Conservation (phyloP, 30 jellyfish, hydroid and myxozoan genomes). For the Aurelia sp. region DNA sequence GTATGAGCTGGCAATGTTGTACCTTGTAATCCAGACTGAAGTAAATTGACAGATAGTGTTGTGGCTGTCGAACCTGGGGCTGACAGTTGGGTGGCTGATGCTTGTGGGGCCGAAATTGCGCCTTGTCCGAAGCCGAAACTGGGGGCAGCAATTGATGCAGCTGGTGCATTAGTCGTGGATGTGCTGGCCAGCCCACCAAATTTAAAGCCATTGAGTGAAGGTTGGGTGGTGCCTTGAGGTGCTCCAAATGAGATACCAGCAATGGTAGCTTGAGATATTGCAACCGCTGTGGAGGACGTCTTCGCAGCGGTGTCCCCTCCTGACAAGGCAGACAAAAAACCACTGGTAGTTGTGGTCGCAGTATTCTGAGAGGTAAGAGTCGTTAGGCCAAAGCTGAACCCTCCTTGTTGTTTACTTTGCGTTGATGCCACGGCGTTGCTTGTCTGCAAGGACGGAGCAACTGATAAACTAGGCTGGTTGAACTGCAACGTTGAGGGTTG, state of each 20-base stretch:
- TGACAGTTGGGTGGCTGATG: background rate
- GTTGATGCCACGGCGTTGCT: background rate
- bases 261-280: background rate
- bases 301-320: too few species aligned
- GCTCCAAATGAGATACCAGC: background rate
- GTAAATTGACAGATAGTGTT: background rate
- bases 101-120: background rate
- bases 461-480: background rate
- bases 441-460: background rate
- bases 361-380: too few species aligned
- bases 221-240: background rate
- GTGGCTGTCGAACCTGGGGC: background rate
- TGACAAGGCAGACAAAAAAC: too few species aligned
- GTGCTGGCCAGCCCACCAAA: background rate
- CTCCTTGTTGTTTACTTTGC: background rate
- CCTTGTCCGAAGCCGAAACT: background rate
- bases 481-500: background rate
- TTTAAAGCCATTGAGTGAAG: background rate
- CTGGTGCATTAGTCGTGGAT: background rate
- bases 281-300: background rate
- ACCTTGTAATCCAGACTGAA: background rate
- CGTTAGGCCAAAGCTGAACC: background rate
- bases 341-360: too few species aligned
- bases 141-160: background rate
- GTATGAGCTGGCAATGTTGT: background rate